These are phyloP conservation scores for Galaxias olidus DNA, from an alignment of 2,797 vertebrate genomes.

Conservation along the genomic window DNA sequence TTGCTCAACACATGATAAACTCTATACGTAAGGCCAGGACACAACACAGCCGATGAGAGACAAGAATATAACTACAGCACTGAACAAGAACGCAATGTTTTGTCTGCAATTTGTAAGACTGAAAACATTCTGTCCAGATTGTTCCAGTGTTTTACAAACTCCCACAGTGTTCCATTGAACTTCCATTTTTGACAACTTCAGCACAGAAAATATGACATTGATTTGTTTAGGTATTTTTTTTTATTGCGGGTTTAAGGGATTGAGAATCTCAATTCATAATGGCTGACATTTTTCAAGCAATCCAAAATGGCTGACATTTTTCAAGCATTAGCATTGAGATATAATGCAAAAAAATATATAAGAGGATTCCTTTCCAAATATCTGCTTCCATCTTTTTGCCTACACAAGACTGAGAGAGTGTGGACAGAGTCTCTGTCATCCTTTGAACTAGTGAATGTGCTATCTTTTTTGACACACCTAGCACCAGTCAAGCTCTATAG, in stretches of 20 bases:
- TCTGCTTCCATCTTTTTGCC: slow-evolving; percentile 25
- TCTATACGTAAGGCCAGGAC: slow-evolving; percentile 60
- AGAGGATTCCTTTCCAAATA: slow-evolving; percentile 44
- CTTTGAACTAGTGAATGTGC: slow-evolving; percentile 30
- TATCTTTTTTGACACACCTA: slow-evolving; percentile 60
- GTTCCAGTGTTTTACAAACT: slow-evolving; percentile 25
- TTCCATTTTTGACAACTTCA: too few relatives aligned
- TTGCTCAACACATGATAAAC: slow-evolving; percentile 65
- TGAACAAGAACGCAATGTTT: slow-evolving; percentile 65
- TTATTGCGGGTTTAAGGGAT: too few relatives aligned
- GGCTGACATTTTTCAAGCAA: too few relatives aligned
- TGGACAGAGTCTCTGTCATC: slow-evolving; percentile 29
- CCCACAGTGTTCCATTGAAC: too few relatives aligned
- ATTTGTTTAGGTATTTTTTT: too few relatives aligned
- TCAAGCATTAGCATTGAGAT: too few relatives aligned
- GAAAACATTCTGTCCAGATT: slow-evolving; percentile 65
- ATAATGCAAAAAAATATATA: slow-evolving; percentile 21
- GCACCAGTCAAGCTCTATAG: slow-evolving; percentile 46
- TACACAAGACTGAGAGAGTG: slow-evolving; percentile 36
- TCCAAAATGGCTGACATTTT: too few relatives aligned
- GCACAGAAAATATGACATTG: too few relatives aligned
- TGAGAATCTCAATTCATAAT: too few relatives aligned
- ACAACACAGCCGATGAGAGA: slow-evolving; percentile 63
- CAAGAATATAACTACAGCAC: slow-evolving; percentile 68
- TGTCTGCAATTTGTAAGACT: slow-evolving; percentile 65